Evolutionary conservation across 1,140 invertebrate species (phyloP).

Genomic region (Drosophila pseudoobscura): DNA sequence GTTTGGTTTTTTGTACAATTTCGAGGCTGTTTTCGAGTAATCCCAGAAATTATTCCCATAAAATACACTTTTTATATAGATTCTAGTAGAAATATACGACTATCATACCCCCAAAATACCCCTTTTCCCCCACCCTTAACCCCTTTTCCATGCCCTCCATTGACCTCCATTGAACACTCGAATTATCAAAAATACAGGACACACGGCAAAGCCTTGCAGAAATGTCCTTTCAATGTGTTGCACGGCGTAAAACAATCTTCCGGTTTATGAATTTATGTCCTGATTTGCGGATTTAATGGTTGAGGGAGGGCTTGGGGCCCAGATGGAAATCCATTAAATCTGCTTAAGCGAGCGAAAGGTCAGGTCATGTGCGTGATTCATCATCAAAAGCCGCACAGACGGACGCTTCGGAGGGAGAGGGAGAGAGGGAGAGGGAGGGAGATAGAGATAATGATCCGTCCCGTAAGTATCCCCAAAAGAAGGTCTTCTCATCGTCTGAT

Average conservation of each 20-base stretch:
- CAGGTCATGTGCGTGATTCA: conserved; percentile 78
- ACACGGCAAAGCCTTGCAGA: conserved; percentile 10
- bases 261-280: conserved; percentile 47
- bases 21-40: too few species aligned
- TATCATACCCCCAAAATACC: too few species aligned
- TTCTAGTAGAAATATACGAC: too few species aligned
- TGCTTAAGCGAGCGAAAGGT: conserved; percentile 64
- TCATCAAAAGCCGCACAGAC: conserved; percentile 50
- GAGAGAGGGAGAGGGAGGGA: too few species aligned
- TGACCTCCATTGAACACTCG: conserved; percentile 37
- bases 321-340: conserved; percentile 35
- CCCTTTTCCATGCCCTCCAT: conserved; percentile 21
- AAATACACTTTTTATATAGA: too few species aligned
- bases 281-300: conserved; percentile 36
- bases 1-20: too few species aligned
- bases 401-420: too few species aligned
- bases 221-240: conserved; percentile 46
- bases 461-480: conserved; percentile 36
- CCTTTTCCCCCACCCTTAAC: neutral
- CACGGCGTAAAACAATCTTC: conserved; percentile 41
- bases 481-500: conserved; percentile 24
- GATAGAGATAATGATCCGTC: conserved; percentile 17
- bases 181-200: conserved; percentile 49
- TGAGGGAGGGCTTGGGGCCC: too few species aligned
- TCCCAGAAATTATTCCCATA: too few species aligned